These are phyloP conservation scores for Chloroceryle inda DNA, from an alignment of 2,797 vertebrate species.

Conservation along the genomic window DNA sequence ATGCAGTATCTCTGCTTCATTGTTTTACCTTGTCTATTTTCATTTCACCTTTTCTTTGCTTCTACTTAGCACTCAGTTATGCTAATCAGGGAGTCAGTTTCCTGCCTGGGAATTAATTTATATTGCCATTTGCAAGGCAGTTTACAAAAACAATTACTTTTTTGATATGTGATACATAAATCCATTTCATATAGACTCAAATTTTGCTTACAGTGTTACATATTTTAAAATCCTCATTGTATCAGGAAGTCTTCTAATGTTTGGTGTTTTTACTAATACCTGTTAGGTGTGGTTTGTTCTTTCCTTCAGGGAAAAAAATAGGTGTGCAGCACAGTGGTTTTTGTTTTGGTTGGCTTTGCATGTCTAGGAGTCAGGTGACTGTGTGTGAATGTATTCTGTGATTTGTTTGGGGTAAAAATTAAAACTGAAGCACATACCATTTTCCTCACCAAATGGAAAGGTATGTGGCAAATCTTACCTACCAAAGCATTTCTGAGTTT, in stretches of 20 bases:
- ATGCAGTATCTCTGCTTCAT: background rate
- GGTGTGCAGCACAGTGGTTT: background rate
- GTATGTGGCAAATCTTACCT: background rate
- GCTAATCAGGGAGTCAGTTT: background rate
- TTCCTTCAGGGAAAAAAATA: background rate
- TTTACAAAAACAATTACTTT: background rate
- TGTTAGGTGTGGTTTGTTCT: conserved; percentile 25
- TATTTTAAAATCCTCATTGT: background rate
- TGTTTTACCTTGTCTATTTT: background rate
- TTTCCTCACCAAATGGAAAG: background rate
- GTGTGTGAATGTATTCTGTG: background rate
- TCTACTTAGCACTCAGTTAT: background rate
- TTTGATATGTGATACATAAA: background rate
- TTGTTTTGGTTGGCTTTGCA: background rate
- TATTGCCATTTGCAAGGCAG: background rate
- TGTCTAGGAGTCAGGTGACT: background rate
- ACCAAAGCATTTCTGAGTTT: background rate
- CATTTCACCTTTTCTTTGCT: background rate
- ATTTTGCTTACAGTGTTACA: background rate
- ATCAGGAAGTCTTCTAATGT: background rate
- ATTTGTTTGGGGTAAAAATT: conserved; percentile 15
- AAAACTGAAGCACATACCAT: background rate
- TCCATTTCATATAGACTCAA: background rate
- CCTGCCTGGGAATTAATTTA: background rate
- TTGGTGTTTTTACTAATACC: background rate